These are phyloP conservation scores for Pseudorasbora parva DNA, from an alignment of 2,113 vertebrate species.

Conservation along the genomic window DNA sequence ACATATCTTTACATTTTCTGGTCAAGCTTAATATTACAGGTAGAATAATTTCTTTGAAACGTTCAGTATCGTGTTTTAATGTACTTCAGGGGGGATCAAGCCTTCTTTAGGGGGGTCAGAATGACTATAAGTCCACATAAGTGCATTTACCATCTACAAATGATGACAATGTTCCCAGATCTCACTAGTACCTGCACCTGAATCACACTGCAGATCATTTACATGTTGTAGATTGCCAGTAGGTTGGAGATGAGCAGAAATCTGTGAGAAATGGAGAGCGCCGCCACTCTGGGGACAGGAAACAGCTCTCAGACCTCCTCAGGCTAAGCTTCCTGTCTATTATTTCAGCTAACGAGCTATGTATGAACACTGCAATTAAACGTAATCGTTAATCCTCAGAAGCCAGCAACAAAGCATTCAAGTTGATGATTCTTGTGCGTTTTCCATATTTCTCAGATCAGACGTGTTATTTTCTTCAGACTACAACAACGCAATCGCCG, in stretches of 20 bases:
- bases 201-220: neutral
- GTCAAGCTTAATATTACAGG: no score
- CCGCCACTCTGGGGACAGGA: neutral
- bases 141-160: no score
- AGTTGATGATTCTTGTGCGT: neutral
- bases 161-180: no score
- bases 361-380: conserved; percentile 47
- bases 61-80: no score
- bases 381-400: neutral
- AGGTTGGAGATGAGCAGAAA: no score
- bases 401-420: neutral
- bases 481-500: neutral
- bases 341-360: conserved; percentile 16
- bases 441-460: neutral
- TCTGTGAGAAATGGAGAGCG: neutral
- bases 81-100: no score
- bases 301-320: neutral
- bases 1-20: no score
- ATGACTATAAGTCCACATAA: neutral
- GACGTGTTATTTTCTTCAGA: neutral
- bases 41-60: no score
- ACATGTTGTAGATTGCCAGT: neutral
- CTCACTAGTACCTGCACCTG: no score
- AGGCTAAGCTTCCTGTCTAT: neutral
- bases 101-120: neutral